Evolutionary conservation across 2,888 invertebrate species (phyloP), one percentile per base, ranked within the genome.

Genomic region (Hemaris fuciformis): DNA sequence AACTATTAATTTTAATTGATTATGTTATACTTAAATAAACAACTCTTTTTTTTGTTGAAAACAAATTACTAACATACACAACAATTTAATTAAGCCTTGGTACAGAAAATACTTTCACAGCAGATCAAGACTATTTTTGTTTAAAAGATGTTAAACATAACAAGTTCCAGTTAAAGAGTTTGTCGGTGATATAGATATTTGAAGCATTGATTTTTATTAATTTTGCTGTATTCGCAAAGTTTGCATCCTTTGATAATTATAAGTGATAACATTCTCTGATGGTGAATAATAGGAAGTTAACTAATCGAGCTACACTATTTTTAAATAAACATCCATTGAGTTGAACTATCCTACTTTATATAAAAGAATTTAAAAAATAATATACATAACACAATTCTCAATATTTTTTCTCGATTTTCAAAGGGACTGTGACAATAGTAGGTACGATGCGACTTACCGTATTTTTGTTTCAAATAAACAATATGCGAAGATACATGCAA

Each of bases 191-290:
- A 38, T 4, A n/a, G 10, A 38, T n/a, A n/a, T 3, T 4, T 38
- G 10, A n/a, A 38, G 4, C 3, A 1, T 0, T n/a, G n/a, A n/a
- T 38, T 38, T 38, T 38, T 10, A 38, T 10, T 38, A 13, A 4
- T 38, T 38, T 10, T 3, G 4, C n/a, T 38, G 1, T 38, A 80
- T 83, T 80, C 76, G 78, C 79, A 74, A 72, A 70, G 65, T 67
- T 68, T 69, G 72, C 75, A 70, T 79, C 79, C 81, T 70, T 66
- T 74, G 81, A 81, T 81, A 80, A 76, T 60, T 48, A 22, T 10
- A 60, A 45, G 57, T 62, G 77, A 79, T 80, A 80, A 77, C 68
- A 74, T 73, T 76, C 71, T 65, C 73, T 67, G 69, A 67, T 76
- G 73, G 69, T 69, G 60, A 62, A 63, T 59, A 65, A 66, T 15